Base-by-base conservation (phyloP, 2,888 invertebrate species). In the Cyaniris semiargus region DNA sequence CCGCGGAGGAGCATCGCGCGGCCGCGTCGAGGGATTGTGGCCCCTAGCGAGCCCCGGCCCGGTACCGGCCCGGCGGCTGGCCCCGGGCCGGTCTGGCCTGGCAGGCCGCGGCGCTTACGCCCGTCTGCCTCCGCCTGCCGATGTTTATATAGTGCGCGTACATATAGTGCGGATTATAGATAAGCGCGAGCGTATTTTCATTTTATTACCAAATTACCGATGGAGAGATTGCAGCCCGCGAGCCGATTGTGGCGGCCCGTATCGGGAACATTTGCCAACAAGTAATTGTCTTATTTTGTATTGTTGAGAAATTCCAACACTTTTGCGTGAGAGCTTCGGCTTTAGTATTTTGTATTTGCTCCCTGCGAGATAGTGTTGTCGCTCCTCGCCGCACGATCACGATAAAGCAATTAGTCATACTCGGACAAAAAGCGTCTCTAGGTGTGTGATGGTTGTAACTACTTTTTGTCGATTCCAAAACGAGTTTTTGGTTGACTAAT, bases 151-250 rank as follows among this genome's bases (percentile, higher is more conserved):
- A 91, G 91, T 85, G 82, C 85, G 85, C 87, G 86, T 92, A 87
- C 90, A 90, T 93, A 91, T 90, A 91, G 89, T 66, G 76, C 88
- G 92, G 93, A 93, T 93, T 89, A 88, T 87, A 90, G 94, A 94
- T 94, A 94, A 93, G 91, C 83, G 85, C 85, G 90, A 90, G 86
- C 88, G 91, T 92, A 93, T 94, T 94, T 93, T 93, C 94, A 92
- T 94, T 94, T 94, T 94, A 94, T 94, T 94, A 93, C 94, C 92
- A 93, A 94, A 94, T 94, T 94, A 93, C 94, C 94, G 94, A 94
- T 94, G 89, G 88, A 38, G 84, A 89, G 94, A 94, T 94, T 86
- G 87, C 81, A 84, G 82, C 78, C 79, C 82, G 84, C 82, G 86
- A 82, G 84, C 82, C 88, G 93, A 93, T 93, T 91, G 90, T 88